Base-by-base conservation (phyloP, 2,113 vertebrate species). In the Salvelinus alpinus region DNA sequence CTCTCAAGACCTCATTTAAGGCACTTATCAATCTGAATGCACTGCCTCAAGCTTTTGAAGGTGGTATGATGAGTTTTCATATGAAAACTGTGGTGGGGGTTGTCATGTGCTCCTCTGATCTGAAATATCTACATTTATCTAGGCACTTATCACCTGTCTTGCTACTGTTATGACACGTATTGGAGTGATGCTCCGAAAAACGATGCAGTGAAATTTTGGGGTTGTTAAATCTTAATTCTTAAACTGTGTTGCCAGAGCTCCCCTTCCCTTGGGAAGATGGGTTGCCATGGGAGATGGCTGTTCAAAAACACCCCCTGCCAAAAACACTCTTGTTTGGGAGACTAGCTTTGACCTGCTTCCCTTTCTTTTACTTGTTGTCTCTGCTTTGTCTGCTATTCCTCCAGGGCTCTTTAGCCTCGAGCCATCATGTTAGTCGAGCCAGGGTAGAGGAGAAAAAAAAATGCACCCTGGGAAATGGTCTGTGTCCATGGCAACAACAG, bases 401-500 rank as follows among this genome's bases (percentile, higher is more conserved):
- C 70, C 27, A 75, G 76, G 85, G 80, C 81, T 85, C 76, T 84
- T 85, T 86, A 84, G 79, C 80, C 83, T 85, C 70, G n/a, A 82
- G 87, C 81, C 81, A 75, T 66, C 51, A 24, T 74, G 82, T 76
- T 83, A 79, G 77, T 82, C 60, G 51, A 62, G 59, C 31, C 29
- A 24, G n/a, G 66, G 44, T 18, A 57, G 44, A 38, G 20, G 18
- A 14, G 34, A 62, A 64, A 74, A 51, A 72, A 81, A 77, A 83
- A 75, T 82, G 81, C 80, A 84, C 69, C 80, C 80, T 82, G 82
- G 85, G 83, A 87, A 87, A 82, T 85, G 78, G 81, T 79, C 78
- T 78, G 87, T 88, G 85, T 85, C 87, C 87, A 87, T 88, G 85
- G 87, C 80, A 87, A 88, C 87, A 70, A 87, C 78, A 74, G 82